phyloP scores from a whole-genome alignment of 2,113 vertebrate genomes.

The Pantherophis guttatus region DNA sequence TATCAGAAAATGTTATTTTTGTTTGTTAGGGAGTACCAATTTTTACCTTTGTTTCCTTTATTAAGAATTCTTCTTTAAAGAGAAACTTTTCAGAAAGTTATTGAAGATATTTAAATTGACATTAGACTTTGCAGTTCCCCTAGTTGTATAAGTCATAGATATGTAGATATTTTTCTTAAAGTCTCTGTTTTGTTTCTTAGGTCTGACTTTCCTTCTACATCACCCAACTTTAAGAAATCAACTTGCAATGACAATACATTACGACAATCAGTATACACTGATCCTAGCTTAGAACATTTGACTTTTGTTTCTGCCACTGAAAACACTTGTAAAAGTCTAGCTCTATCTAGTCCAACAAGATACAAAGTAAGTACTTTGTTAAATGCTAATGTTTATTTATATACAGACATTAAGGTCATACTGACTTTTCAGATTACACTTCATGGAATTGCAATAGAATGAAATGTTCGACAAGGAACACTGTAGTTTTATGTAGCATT shows the following conservation, averaged over 20 bases:
- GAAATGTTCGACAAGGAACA: neutral
- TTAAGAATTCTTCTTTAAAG: neutral
- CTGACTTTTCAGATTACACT: too few species aligned
- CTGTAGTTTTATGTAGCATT: neutral
- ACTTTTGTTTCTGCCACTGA: conserved; percentile 85
- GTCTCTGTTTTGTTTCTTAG: conserved; percentile 55
- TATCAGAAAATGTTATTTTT: neutral
- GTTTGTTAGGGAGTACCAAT: neutral
- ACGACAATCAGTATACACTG: conserved; percentile 70
- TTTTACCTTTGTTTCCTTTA: neutral
- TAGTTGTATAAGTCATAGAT: neutral
- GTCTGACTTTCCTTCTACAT: conserved; percentile 38
- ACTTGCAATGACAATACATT: conserved; percentile 56
- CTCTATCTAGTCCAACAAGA: conserved; percentile 54
- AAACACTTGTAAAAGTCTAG: conserved; percentile 50
- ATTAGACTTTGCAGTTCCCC: neutral
- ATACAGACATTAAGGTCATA: neutral
- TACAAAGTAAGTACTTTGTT: conserved; percentile 69
- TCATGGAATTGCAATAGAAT: neutral
- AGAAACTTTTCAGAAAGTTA: neutral
- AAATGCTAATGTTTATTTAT: neutral
- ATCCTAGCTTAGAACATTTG: conserved; percentile 80
- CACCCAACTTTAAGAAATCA: conserved; percentile 44
- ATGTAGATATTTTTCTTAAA: neutral
- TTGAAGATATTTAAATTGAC: neutral